Evolutionary conservation across 2,797 vertebrate genomes (phyloP), one percentile per base, ranked within the genome.

Genomic region (Ciconia nigra): DNA sequence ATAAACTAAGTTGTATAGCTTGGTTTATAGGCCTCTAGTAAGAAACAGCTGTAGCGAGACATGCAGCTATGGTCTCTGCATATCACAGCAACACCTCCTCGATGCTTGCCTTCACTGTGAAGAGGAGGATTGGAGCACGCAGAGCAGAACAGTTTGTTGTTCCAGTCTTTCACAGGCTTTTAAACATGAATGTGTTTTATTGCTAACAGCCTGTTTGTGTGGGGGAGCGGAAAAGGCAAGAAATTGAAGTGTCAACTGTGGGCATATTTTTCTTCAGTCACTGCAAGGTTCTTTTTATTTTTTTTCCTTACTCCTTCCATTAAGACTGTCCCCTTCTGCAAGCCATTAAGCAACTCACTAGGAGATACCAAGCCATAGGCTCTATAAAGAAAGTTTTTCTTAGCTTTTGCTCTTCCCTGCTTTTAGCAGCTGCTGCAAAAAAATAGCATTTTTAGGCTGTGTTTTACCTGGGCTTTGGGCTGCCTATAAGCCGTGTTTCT

Each of bases 141-240:
- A 22, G 81, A 89, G 89, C 85, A 62, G 76, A 96, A 59, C 72
- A 8, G 39, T 83, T 88, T 57, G 65, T 83, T 95, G 84, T 93
- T 87, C 71, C 70, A 81, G 65, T 7, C 82, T 89, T 95, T 94
- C 84, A 90, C 85, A 89, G 93, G 85, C 93, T 94, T 90, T 94
- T 96, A 91, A 94, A 74, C 82, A 76, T 15, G 2, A 86, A 54
- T 65, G 82, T 65, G 62, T 94, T 95, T 93, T 73, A 71, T 73
- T 74, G 69, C 79, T 94, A 83, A 90, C 94, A 96, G 47, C 79
- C 69, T 78, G 49, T 67, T 95, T 74, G 85, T 41, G 57, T 86
- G 69, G 44, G 70, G 88, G 81, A 95, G 87, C 4, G 0, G 71
- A 93, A 91, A 90, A 85, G 67, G 57, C 59, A 66, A 93, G 90